These are phyloP conservation scores for Yasuhikotakia modesta DNA, from an alignment of 2,797 vertebrate genomes.

Conservation along the genomic window DNA sequence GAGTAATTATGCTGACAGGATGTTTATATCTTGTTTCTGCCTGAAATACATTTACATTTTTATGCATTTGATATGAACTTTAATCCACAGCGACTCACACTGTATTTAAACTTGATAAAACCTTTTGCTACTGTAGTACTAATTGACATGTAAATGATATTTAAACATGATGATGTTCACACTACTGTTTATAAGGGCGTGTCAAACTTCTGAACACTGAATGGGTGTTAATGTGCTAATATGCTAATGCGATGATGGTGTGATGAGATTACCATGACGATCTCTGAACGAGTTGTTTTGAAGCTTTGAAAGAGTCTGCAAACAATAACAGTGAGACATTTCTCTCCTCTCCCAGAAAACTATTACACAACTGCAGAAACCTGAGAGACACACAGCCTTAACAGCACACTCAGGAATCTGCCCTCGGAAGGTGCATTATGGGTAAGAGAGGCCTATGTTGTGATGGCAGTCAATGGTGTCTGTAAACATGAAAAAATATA, in stretches of 20 bases:
- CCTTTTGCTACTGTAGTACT: not conserved
- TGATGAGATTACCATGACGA: not conserved
- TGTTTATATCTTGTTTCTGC: not conserved
- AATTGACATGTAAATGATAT: not conserved
- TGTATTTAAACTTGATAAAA: too few relatives aligned
- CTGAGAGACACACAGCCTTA: slow-evolving; percentile 26
- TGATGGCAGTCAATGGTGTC: not conserved
- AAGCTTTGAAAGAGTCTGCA: slow-evolving; percentile 5
- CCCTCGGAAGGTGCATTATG: slow-evolving; percentile 4
- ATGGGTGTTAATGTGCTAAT: not conserved
- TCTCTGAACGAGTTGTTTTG: not conserved
- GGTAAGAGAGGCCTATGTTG: slow-evolving; percentile 20
- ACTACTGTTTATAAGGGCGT: not conserved
- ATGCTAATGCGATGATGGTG: not conserved
- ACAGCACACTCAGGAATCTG: slow-evolving; percentile 19
- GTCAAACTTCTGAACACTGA: not conserved
- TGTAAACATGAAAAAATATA: not conserved
- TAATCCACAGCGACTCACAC: too few relatives aligned
- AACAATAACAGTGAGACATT: not conserved
- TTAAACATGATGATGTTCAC: not conserved
- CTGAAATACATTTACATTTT: not conserved
- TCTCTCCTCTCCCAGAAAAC: slow-evolving; percentile 18
- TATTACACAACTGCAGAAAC: slow-evolving; percentile 29
- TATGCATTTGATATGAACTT: too few relatives aligned
- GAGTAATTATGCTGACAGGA: too few relatives aligned